Evolutionary conservation across 2,797 vertebrate species (phyloP).

Genomic region (Acrossocheilus wenchowensis): DNA sequence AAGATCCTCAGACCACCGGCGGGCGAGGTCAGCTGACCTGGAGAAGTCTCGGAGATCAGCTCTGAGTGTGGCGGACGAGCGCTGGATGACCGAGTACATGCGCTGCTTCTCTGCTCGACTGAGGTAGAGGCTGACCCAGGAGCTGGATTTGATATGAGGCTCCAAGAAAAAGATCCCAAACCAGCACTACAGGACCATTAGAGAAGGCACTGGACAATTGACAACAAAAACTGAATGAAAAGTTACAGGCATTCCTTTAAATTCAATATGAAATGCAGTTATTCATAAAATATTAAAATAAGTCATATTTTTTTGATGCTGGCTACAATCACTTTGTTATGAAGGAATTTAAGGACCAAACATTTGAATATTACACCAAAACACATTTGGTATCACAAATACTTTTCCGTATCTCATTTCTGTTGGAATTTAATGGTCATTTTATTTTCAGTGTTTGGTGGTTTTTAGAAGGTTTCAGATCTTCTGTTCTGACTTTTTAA

Average conservation of each 20-base stretch:
- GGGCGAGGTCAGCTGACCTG: slow-evolving; percentile 83
- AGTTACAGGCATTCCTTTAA: neutral
- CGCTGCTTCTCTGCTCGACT: slow-evolving; percentile 91
- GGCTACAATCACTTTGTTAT: slow-evolving; percentile 27
- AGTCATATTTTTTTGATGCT: slow-evolving; percentile 9
- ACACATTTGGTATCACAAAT: slow-evolving; percentile 1
- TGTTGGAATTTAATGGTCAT: neutral
- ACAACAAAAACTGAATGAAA: neutral
- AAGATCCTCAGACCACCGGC: slow-evolving; percentile 76
- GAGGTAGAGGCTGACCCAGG: slow-evolving; percentile 75
- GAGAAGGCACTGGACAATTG: neutral
- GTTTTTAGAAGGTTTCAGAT: neutral
- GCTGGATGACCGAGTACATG: slow-evolving; percentile 96
- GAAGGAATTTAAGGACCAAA: slow-evolving; percentile 15
- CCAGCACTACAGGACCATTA: slow-evolving; percentile 46
- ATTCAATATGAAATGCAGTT: neutral
- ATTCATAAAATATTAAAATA: neutral
- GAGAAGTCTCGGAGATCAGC: slow-evolving; percentile 75
- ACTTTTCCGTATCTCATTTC: neutral
- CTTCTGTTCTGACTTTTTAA: neutral
- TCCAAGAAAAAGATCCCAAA: slow-evolving; percentile 40
- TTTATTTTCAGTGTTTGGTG: slow-evolving; percentile 4
- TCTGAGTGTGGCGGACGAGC: slow-evolving; percentile 80
- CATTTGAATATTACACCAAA: slow-evolving; percentile 5
- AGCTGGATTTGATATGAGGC: neutral